Base-by-base conservation (phyloP, 2,113 vertebrate genomes). In the Neolamprologus devosi region DNA sequence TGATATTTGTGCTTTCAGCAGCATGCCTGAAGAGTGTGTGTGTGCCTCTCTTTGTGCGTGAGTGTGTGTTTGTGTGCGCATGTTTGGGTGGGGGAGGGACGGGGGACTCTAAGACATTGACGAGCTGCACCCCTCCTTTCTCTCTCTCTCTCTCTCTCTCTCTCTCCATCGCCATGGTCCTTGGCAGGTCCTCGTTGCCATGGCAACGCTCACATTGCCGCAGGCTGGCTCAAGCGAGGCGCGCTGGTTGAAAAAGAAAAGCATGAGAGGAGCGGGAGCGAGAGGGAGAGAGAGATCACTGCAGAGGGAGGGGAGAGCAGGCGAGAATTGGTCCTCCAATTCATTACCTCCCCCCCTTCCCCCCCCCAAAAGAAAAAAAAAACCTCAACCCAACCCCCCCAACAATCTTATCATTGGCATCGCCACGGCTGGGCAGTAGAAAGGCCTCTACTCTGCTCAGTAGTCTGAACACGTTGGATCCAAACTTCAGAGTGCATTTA, bases 401-500 rank as follows among this genome's bases (percentile, higher is more conserved):
- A 79, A 81, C 81, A 88, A 90, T 87, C 89, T 81, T 92, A 94
- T 95, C 95, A 87, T 85, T 93, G 94, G 94, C 94, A 93, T 94
- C 84, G 70, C 84, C 82, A 85, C 33, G 53, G 91, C 87, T 54
- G 88, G 83, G 85, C 91, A 23, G 57, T 75, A 80, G 84, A 87
- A 87, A 87, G 92, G 94, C 92, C 95, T 89, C 89, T 4, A 81
- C 75, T 83, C 92, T 94, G 85, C 92, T 97, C 95, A 92, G 94
- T 93, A 97, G 95, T 96, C 96, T 91, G 91, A 94, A 96, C 96
- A 97, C 96, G 96, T 96, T 95, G 93, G 92, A 94, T 92, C 93
- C 91, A 95, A 97, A 96, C 95, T 97, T 96, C 95, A 96, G 94
- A 95, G 93, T 85, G 93, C 95, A 95, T 96, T 96, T 96, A 96